Conservation (phyloP, 2,888 invertebrate species). For the Cremastinae sp. region DNA sequence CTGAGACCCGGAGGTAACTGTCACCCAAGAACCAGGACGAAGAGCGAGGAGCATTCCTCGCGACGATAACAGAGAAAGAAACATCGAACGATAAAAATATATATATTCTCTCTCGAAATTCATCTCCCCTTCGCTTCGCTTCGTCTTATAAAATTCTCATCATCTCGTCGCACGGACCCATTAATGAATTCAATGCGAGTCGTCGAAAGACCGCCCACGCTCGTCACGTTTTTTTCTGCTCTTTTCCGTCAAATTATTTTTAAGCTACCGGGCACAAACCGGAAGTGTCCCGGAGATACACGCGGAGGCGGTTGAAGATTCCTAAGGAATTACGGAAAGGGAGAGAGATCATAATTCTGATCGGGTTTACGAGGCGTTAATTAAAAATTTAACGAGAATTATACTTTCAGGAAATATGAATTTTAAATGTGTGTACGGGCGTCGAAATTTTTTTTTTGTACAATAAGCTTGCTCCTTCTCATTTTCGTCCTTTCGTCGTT, state of each 20-base stretch:
- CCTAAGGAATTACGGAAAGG: not conserved
- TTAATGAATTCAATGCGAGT: constrained; percentile 70
- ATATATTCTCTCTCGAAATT: constrained; percentile 68
- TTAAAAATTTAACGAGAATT: not conserved
- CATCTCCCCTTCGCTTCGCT: constrained; percentile 52
- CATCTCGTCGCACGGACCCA: constrained; percentile 63
- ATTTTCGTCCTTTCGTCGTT: constrained; percentile 34
- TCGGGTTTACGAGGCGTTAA: not conserved
- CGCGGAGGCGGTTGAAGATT: not conserved
- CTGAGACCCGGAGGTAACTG: constrained; percentile 68
- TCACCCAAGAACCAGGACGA: constrained; percentile 63
- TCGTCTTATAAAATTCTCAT: constrained; percentile 63
- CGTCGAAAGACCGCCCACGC: constrained; percentile 73
- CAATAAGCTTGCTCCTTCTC: not conserved
- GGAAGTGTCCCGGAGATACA: too few relatives aligned
- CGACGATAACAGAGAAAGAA: not conserved
- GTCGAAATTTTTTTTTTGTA: too few relatives aligned
- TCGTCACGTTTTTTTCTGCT: constrained; percentile 60
- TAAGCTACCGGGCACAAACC: not conserved
- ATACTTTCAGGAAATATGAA: not conserved
- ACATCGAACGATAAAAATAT: constrained; percentile 74
- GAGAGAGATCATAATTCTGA: too few relatives aligned
- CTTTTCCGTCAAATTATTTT: constrained; percentile 18
- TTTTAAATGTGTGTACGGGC: not conserved
- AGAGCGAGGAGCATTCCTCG: constrained; percentile 33